Evolutionary conservation across 2,888 invertebrate species (phyloP), one percentile per base, ranked within the genome.

Genomic region (Drosophila sordidula): DNA sequence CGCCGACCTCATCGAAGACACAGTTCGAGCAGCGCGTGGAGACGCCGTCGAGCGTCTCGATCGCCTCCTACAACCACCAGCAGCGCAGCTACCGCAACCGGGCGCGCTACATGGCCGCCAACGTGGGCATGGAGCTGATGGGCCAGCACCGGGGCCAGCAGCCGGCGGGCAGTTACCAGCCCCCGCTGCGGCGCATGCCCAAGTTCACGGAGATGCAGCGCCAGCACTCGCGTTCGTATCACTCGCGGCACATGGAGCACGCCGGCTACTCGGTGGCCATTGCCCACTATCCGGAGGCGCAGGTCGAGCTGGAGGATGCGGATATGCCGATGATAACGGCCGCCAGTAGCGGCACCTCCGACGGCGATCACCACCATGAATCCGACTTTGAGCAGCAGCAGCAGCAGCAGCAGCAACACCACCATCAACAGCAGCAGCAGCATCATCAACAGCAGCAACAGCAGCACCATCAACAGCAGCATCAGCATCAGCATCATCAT

Each of bases 11-110:
- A 2, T 72, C 83, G 0, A 82, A 88, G 22, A 66, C 81, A 0
- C 66, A 72, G 0, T 45, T 76, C 11, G 81, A 70, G 8, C 63
- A 57, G 16, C 54, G 22, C 9, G 26, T 41, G 1, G 61, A 67
- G 44, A 22, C 39, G 4, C 47, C 34, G 4, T 61, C 74, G 0
- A 25, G 6, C 0, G 52, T 63, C 0, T 52, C 67, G 0, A 38
- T 62, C 2, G 42, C 65, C 6, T 25, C 46, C 6, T 47, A 25
- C 36, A 57, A 67, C n/a, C 54, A 86, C 47, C 70, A 64, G 2
- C 65, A 75, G 39, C 86, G 89, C 14, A 64, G 46, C 4, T 88
- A 72, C 47, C 89, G 90, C 25, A 85, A 86, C 65, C 72, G 84
- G 2, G 44, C 58, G 42, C 89, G 84, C 6, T 89, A 83, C 2